These are phyloP conservation scores for Triplophysa yarkandensis DNA, from an alignment of 2,797 vertebrate genomes.

Conservation along the genomic window DNA sequence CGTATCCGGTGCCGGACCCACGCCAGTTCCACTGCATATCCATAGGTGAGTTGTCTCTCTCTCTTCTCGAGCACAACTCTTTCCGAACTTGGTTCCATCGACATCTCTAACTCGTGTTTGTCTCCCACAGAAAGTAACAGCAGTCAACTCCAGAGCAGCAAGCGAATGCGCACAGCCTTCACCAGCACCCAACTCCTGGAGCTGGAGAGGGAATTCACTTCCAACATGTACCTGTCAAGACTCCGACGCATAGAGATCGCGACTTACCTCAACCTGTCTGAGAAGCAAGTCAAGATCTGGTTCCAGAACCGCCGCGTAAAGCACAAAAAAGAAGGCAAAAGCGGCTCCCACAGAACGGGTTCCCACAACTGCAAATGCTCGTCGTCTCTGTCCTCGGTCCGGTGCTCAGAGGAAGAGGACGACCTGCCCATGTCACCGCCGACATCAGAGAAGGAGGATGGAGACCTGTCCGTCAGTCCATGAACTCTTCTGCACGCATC, in stretches of 20 bases:
- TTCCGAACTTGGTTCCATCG: too few relatives aligned
- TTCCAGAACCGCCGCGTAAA: conserved; percentile 99
- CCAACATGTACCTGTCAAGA: conserved; percentile 98
- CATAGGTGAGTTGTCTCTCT: conserved; percentile 83
- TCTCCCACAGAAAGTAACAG: conserved; percentile 82
- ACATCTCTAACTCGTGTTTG: neutral
- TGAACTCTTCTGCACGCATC: conserved; percentile 67
- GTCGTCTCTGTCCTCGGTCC: conserved; percentile 84
- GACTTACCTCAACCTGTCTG: conserved; percentile 97
- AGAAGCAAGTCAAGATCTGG: conserved; percentile 99
- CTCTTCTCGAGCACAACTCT: too few relatives aligned
- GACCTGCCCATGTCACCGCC: conserved; percentile 92
- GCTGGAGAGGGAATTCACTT: conserved; percentile 96
- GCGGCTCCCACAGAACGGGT: conserved; percentile 80
- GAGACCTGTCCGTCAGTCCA: conserved; percentile 89
- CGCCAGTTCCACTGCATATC: conserved; percentile 98
- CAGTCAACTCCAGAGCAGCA: conserved; percentile 93
- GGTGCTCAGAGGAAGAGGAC: conserved; percentile 91
- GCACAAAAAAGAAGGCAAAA: conserved; percentile 98
- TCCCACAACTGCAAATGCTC: conserved; percentile 90
- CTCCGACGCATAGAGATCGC: conserved; percentile 98
- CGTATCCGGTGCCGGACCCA: conserved; percentile 91
- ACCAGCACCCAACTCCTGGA: conserved; percentile 98
- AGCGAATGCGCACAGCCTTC: conserved; percentile 98
- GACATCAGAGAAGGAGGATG: conserved; percentile 95